Evolutionary conservation across 2,888 invertebrate species (phyloP).

Genomic region (Odontocolon sp.): DNA sequence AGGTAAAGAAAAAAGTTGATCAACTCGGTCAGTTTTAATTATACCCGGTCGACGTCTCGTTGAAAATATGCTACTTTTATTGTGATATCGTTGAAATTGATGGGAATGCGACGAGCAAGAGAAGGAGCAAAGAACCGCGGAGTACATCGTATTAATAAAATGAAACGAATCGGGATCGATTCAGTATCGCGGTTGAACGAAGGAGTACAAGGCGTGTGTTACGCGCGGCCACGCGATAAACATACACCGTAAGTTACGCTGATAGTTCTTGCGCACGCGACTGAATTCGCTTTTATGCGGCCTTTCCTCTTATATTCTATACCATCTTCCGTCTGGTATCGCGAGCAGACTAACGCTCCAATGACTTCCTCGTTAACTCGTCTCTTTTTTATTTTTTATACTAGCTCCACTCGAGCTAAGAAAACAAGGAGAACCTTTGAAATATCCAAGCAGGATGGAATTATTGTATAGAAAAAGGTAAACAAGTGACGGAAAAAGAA

Average conservation of each 20-base stretch:
- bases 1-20: no score
- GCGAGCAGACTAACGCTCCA: background rate
- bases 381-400: background rate
- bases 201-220: constrained; percentile 43
- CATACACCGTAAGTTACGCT: constrained; percentile 63
- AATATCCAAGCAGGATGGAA: background rate
- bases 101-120: constrained; percentile 9
- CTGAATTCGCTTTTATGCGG: constrained; percentile 8
- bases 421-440: no score
- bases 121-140: constrained; percentile 8
- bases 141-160: constrained; percentile 60
- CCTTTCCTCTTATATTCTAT: constrained; percentile 17
- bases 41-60: no score
- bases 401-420: background rate
- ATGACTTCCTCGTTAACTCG: constrained; percentile 17
- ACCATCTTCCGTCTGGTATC: constrained; percentile 17
- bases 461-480: constrained; percentile 43
- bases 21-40: background rate
- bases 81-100: constrained; percentile 23
- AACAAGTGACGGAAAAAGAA: constrained; percentile 15
- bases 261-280: constrained; percentile 65
- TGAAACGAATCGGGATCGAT: constrained; percentile 61
- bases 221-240: constrained; percentile 61
- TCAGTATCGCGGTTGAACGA: constrained; percentile 55
- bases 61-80: no score